Percentiles rank a stretch among this genome's conserved stretches.
Evolutionary conservation across 2,888 invertebrate genomes (phyloP).

Genomic region (Anthoptus insignis): DNA sequence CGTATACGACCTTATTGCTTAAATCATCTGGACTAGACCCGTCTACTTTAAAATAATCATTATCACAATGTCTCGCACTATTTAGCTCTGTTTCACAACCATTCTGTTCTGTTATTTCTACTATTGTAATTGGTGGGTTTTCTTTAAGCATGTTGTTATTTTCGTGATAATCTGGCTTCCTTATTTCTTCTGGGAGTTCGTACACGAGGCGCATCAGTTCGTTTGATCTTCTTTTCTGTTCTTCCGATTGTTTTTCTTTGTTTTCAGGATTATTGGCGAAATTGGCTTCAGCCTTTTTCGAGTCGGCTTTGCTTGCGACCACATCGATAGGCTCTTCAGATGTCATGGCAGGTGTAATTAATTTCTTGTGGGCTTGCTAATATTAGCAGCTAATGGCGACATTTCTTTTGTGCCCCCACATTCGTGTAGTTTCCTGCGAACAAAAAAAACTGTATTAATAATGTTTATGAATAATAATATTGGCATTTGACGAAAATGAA

Average conservation of each 20-base stretch:
- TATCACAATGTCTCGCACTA: constrained; percentile 66
- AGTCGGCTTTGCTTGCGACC: constrained; percentile 68
- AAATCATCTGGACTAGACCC: constrained; percentile 70
- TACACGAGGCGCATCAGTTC: constrained; percentile 82
- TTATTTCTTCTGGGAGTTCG: constrained; percentile 77
- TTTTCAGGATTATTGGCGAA: constrained; percentile 65
- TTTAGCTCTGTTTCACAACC: constrained; percentile 77
- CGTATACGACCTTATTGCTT: constrained; percentile 78
- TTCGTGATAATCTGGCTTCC: constrained; percentile 62
- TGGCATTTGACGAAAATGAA: neutral
- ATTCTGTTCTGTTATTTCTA: constrained; percentile 81
- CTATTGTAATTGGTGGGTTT: constrained; percentile 79
- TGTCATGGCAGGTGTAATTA: constrained; percentile 73
- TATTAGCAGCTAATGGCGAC: constrained; percentile 15
- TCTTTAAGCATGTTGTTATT: constrained; percentile 81
- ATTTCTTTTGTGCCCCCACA: constrained; percentile 20
- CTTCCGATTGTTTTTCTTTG: constrained; percentile 63
- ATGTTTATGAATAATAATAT: neutral
- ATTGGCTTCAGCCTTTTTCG: constrained; percentile 70
- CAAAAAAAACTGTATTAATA: constrained; percentile 9
- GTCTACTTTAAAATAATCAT: constrained; percentile 62
- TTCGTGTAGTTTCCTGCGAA: constrained; percentile 23
- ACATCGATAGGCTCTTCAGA: constrained; percentile 81
- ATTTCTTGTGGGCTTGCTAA: constrained; percentile 2
- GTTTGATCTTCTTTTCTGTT: constrained; percentile 64